Conservation (phyloP, 2,888 invertebrate genomes). For the Bellardia bayeri region DNA sequence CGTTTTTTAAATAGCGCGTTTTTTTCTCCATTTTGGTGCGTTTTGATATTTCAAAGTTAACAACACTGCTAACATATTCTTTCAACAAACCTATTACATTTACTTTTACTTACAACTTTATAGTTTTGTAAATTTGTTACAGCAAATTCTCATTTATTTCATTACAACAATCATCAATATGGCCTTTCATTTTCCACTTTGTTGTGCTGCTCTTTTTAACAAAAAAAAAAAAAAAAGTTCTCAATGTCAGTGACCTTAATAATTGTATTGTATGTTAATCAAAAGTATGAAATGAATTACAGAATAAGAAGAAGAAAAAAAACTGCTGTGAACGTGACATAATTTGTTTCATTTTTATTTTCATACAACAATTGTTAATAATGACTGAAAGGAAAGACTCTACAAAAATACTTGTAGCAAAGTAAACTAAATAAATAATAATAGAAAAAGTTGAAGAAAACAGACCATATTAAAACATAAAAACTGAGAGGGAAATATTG, state of each 20-base stretch:
- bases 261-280: slow-evolving; percentile 68
- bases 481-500: not conserved
- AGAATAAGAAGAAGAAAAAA: slow-evolving; percentile 16
- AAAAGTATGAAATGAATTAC: slow-evolving; percentile 60
- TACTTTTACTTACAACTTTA: too few species aligned
- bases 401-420: not conserved
- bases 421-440: slow-evolving; percentile 10
- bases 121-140: too few species aligned
- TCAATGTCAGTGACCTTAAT: slow-evolving; percentile 71
- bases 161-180: not conserved
- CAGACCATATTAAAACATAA: not conserved
- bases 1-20: too few species aligned
- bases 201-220: not conserved
- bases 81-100: too few species aligned
- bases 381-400: not conserved
- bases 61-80: too few species aligned
- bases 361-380: slow-evolving; percentile 16
- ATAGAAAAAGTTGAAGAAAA: not conserved
- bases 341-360: slow-evolving; percentile 46
- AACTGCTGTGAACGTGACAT: slow-evolving; percentile 66
- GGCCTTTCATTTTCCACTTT: slow-evolving; percentile 16
- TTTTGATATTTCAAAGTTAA: too few species aligned
- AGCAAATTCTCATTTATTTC: too few species aligned
- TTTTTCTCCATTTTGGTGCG: too few species aligned
- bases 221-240: slow-evolving; percentile 37